Percentiles rank a stretch among this genome's conserved stretches.
Conservation (phyloP, 2,797 vertebrate genomes). For the Eurystomus glaucurus region DNA sequence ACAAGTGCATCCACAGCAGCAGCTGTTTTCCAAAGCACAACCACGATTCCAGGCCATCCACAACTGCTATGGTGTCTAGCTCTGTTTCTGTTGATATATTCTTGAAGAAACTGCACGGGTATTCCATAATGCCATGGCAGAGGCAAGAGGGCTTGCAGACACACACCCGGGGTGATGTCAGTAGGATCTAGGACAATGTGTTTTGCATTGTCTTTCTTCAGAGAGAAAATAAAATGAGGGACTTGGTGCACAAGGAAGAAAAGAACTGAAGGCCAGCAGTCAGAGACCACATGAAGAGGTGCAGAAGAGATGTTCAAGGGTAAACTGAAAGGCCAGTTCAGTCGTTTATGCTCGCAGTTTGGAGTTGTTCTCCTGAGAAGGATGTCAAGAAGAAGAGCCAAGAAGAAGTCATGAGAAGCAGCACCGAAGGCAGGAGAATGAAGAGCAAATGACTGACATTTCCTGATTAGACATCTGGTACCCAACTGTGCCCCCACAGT, state of each 20-base stretch:
- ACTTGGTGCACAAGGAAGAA: not conserved
- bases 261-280: fast-evolving
- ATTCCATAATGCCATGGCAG: not conserved
- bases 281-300: not conserved
- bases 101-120: not conserved
- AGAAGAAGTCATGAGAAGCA: not conserved
- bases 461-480: not conserved
- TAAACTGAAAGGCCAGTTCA: not conserved
- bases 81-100: not conserved
- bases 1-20: not conserved
- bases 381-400: not conserved
- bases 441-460: not conserved
- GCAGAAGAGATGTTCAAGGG: fast-evolving
- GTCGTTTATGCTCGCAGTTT: fast-evolving
- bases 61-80: not conserved
- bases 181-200: not conserved
- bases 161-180: not conserved
- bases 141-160: not conserved
- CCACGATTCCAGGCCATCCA: not conserved
- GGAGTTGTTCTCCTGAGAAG: not conserved
- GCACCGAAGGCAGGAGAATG: not conserved
- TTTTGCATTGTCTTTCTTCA: not conserved
- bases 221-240: not conserved
- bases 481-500: fast-evolving
- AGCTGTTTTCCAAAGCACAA: not conserved